Evolutionary conservation across 2,113 vertebrate species (phyloP).

Genomic region (Falcunculus frontatus): DNA sequence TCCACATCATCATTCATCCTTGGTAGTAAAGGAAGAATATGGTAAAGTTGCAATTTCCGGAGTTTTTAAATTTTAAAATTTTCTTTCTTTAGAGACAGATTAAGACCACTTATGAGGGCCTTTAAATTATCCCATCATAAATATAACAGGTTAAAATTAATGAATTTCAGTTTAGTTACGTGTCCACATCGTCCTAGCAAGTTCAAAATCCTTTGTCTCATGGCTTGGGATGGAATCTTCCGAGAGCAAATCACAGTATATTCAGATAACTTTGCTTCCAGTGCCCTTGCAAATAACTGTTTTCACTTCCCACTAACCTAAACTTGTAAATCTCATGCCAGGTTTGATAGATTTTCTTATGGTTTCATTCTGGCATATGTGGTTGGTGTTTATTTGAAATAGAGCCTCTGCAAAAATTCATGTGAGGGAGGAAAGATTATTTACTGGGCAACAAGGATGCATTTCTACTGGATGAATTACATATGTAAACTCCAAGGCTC

Average conservation of each 20-base stretch:
- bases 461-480: not conserved
- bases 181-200: not conserved
- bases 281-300: not conserved
- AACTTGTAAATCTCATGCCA: not conserved
- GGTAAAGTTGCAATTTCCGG: not conserved
- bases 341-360: not conserved
- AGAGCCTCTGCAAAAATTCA: not conserved
- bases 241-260: not conserved
- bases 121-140: not conserved
- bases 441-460: not conserved
- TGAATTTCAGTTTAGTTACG: not conserved
- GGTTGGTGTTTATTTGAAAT: not conserved
- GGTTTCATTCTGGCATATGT: not conserved
- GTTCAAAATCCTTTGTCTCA: not conserved
- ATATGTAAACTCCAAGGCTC: not conserved
- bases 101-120: not conserved
- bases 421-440: not conserved
- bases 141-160: not conserved
- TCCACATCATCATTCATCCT: not conserved
- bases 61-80: not conserved
- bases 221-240: not conserved
- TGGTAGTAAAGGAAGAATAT: not conserved
- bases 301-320: not conserved
- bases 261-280: not conserved
- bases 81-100: not conserved